Evolutionary conservation across 2,113 vertebrate genomes (phyloP).

Genomic region (Strix uralensis): DNA sequence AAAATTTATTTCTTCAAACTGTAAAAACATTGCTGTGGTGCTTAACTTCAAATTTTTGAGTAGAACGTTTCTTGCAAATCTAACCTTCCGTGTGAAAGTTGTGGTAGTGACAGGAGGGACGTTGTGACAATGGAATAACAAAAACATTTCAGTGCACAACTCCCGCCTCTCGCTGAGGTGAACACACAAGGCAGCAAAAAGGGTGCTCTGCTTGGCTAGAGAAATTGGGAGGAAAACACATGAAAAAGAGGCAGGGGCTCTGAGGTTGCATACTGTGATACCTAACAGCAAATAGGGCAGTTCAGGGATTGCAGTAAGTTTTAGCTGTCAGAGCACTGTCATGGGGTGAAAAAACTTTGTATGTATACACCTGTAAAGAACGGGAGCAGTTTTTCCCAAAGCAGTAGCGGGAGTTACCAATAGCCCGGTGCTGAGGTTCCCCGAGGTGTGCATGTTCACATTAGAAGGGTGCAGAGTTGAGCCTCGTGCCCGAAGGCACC

Average conservation of each 20-base stretch:
- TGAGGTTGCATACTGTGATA: not conserved
- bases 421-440: not conserved
- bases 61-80: not conserved
- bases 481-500: too few relatives aligned
- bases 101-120: not conserved
- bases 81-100: not conserved
- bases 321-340: fast-evolving
- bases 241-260: not conserved
- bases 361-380: fast-evolving
- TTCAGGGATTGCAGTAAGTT: fast-evolving
- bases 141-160: not conserved
- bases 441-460: too few relatives aligned
- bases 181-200: too few relatives aligned
- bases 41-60: not conserved
- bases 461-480: too few relatives aligned
- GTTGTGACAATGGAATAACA: fast-evolving
- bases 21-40: not conserved
- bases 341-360: not conserved
- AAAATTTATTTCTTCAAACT: not conserved
- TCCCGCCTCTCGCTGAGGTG: not conserved
- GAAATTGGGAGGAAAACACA: fast-evolving
- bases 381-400: fast-evolving
- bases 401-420: not conserved
- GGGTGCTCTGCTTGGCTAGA: not conserved
- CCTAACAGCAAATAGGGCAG: fast-evolving